phyloP scores from a whole-genome alignment of 2,113 vertebrate genomes.

The Reinhardtius hippoglossoides region DNA sequence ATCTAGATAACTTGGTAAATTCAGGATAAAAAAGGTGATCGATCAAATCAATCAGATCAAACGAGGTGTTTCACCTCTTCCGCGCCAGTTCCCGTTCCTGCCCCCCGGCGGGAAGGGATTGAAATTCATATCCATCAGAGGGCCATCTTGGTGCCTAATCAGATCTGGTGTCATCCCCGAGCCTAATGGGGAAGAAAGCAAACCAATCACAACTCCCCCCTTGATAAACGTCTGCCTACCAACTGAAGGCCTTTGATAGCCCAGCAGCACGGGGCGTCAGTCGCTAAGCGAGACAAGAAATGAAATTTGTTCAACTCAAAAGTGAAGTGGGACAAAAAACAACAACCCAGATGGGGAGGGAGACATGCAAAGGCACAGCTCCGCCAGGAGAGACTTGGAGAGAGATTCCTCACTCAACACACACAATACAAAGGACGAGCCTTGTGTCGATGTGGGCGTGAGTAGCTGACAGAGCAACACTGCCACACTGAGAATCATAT shows the following conservation, averaged over 20 bases:
- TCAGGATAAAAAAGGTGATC: constrained; percentile 40
- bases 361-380: constrained; percentile 49
- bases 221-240: constrained; percentile 12
- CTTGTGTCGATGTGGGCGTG: constrained; percentile 33
- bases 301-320: constrained; percentile 33
- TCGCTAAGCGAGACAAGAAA: constrained; percentile 50
- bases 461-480: constrained; percentile 37
- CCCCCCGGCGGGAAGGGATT: constrained; percentile 79
- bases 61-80: constrained; percentile 80
- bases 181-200: constrained; percentile 79
- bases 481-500: constrained; percentile 21
- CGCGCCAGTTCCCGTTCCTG: constrained; percentile 79
- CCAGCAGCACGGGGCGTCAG: constrained; percentile 51
- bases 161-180: constrained; percentile 77
- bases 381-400: constrained; percentile 19
- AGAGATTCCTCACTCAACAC: constrained; percentile 10
- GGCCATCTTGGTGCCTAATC: constrained; percentile 80
- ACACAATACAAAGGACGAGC: constrained; percentile 13
- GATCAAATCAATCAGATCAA: constrained; percentile 59
- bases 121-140: constrained; percentile 82
- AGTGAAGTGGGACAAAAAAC: constrained; percentile 30
- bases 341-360: constrained; percentile 35
- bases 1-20: not conserved
- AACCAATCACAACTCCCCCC: constrained; percentile 74
- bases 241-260: constrained; percentile 43